Evolutionary conservation across 92 coral and sea anemone genomes (phyloP), one percentile per base, ranked within the genome.

Genomic region (Pocillopora meandrina): DNA sequence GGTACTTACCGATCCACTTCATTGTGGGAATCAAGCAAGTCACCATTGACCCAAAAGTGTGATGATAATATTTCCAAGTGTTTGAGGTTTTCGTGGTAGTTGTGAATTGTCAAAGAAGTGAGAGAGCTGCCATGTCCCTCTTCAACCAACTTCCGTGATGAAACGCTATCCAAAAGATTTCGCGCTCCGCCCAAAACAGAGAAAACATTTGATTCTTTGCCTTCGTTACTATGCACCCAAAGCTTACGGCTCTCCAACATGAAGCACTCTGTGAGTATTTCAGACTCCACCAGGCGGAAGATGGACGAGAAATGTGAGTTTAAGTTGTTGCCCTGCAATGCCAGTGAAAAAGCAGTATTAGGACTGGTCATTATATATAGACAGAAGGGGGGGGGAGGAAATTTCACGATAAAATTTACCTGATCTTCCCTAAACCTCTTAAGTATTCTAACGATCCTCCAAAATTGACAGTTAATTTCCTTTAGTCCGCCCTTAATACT

Each of bases 41-140:
- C 92, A 7, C 88, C 88, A 80, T 89, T 94, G 70, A 93, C 88
- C 98, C 98, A 94, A n/a, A 89, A 26, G 71, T 88, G 92, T 56
- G 80, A 90, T 11, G 90, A 72, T 70, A 94, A 67, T 52, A 26
- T 42, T 65, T 74, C 36, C 47, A 94, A 69, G 61, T 94, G 98
- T 42, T 78, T 57, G 31, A 85, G 65, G 74, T 94, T 94, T 67
- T 94, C 98, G 19, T 74, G 65, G 84, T 91, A 81, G 85, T 85
- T 86, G 10, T 90, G 86, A 75, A 94, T 82, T 47, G 92, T 65
- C 47, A 87, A 85, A 0, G 89, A 85, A 8, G 80, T 33, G 10
- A 91, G 83, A 16, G 91, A 87, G 21, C 80, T 71, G 8, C 9
- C 35, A 15, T 71, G 71, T 47, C 42, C 57, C 62, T 61, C 85